Evolutionary conservation across 1,140 invertebrate genomes (phyloP), one percentile per base, ranked within the genome.

Genomic region (Macrobrachium rosenbergii): DNA sequence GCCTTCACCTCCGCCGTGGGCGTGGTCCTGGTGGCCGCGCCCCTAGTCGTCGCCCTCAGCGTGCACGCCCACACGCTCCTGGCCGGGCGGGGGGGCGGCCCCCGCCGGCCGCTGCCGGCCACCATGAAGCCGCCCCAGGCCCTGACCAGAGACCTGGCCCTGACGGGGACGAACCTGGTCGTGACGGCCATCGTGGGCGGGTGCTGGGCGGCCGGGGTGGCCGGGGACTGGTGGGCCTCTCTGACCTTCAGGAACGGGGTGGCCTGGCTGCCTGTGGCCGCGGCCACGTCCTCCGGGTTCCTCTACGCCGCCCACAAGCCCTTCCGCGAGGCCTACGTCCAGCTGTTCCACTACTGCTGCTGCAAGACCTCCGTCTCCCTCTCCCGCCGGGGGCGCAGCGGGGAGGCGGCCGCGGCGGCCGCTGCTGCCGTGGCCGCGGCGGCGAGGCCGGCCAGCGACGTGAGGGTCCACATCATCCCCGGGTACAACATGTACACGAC

Each of bases 261-360:
- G 37, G 83, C 80, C 23, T 89, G 89, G 84, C 72, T 89, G 1
- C 83, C 87, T 3, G 84, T 89, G 14, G 85, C 79, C 19, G 89
- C 89, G 5, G 82, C 90, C 37, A 88, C 89, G 19, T 73, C 79
- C 23, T 72, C 88, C 80, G 83, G 86, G 52, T 89, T 85, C 76
- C 72, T 89, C 16, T 90, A 88, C 87, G 88, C 85, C 76, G 79
- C 89, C 89, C 79, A 85, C 87, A 87, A 86, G 73, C 89, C 89
- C n/a, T 89, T 89, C 82, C 93, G 95, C n/a, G 94, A 93, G 86
- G 95, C 95, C 6, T 97, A 95, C 91, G 92, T 95, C 28, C 95
- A 96, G 90, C 91, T 96, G 14, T 96, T 96, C 90, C 94, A 96
- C 89, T 96, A 97, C 89, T 96, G 96, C 90, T 96, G 95, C 90